Base-by-base conservation (phyloP, 1,140 invertebrate genomes). In the Piezodorus guildinii region DNA sequence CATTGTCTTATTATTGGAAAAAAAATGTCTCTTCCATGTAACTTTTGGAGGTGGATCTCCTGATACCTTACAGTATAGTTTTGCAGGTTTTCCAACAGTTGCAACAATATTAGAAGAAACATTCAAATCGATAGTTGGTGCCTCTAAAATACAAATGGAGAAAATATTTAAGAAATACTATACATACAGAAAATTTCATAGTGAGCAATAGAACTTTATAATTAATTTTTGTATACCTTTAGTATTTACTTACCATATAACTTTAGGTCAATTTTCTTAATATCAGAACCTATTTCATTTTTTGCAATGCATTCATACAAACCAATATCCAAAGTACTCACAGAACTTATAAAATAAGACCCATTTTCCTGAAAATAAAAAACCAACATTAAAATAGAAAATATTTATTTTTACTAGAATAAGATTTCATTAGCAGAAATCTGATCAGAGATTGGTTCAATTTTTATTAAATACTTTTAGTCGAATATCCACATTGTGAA, bases 291-390 rank as follows among this genome's bases (percentile, higher is more conserved):
- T 43, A 63, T 64, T 12, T 63, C 39, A 63, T 71, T 71, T n/a
- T 51, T 39, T 54, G 68, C 70, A 19, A 45, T 72, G 65, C 73
- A 81, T 8, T 69, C 70, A 67, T 80, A 81, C 0, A 64, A 71
- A 8, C 77, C 79, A 44, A 72, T 67, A 66, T 79, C 73, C 23
- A 73, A 69, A 8, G 72, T 58, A 17, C 71, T 68, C 0, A 78
- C 73, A 10, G 72, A 66, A 6, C 72, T 71, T 62, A 81, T 74
- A 62, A 77, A 72, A 19, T 80, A 69, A 0, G 76, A 71, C 9
- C 76, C 78, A 58, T 73, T 63, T 54, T 45, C 58, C 68, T 69
- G 39, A 16, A 63, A 61, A 56, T 19, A 65, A 65, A 9, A 39
- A 60, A 60, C 16, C 2, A 30, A 34, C 14, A 60, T 30, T 60